Evolutionary conservation across 1,140 invertebrate species (phyloP).

Genomic region (Diorhabda carinulata): DNA sequence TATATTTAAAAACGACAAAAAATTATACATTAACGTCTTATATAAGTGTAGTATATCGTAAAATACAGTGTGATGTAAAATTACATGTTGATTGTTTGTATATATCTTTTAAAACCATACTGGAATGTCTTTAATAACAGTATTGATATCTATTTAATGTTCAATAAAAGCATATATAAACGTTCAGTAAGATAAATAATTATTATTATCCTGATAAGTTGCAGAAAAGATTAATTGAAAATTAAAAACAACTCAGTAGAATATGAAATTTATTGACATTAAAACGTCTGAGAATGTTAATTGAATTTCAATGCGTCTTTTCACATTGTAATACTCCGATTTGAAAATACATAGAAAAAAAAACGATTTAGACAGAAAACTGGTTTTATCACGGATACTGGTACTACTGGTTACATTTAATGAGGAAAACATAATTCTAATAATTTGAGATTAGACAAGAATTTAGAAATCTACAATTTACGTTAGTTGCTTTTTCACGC

Average conservation of each 20-base stretch:
- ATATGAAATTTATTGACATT: neutral
- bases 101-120: neutral
- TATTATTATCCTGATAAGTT: neutral
- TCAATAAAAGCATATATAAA: neutral
- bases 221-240: conserved; percentile 2
- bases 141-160: neutral
- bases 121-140: neutral
- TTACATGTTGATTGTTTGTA: neutral
- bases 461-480: too few relatives aligned
- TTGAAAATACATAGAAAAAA: neutral
- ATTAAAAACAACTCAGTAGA: neutral
- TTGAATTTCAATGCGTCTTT: neutral
- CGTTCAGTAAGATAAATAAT: neutral
- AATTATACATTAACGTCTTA: too few relatives aligned
- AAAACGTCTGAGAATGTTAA: neutral
- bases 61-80: too few relatives aligned
- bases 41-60: too few relatives aligned
- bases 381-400: too few relatives aligned
- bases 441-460: too few relatives aligned
- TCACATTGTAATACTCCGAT: neutral
- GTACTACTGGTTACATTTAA: too few relatives aligned
- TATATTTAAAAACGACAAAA: too few relatives aligned
- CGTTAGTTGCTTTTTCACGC: too few relatives aligned
- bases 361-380: too few relatives aligned
- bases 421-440: too few relatives aligned